Percentiles rank a stretch among this genome's conserved stretches.
Conservation (phyloP, 2,113 vertebrate genomes). For the Periophthalmodon schlosseri region DNA sequence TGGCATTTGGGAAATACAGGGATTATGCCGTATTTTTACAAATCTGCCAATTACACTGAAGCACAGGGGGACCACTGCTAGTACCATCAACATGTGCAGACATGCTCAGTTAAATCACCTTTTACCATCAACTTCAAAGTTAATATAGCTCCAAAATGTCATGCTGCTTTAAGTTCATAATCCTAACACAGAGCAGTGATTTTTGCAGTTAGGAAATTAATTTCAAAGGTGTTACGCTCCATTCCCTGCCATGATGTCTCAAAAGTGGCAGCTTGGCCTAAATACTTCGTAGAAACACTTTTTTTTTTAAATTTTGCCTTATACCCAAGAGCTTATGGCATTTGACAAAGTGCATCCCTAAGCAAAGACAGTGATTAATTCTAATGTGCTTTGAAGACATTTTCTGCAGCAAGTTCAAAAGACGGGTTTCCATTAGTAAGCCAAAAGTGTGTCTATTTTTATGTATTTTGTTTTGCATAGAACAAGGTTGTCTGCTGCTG, state of each 20-base stretch:
- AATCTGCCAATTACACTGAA: not conserved
- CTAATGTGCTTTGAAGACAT: constrained; percentile 29
- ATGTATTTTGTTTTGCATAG: not conserved
- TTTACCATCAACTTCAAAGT: constrained; percentile 16
- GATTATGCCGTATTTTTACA: not conserved
- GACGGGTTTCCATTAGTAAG: constrained; percentile 28
- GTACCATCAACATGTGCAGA: not conserved
- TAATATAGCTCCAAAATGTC: constrained; percentile 12
- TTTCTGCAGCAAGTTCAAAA: constrained; percentile 38
- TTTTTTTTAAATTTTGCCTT: constrained; percentile 36
- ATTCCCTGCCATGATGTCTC: constrained; percentile 18
- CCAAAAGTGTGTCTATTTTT: constrained; percentile 8
- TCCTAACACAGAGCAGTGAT: constrained; percentile 29
- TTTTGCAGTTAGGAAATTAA: constrained; percentile 52
- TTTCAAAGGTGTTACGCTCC: constrained; percentile 27
- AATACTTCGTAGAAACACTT: constrained; percentile 28
- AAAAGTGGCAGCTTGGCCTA: constrained; percentile 37
- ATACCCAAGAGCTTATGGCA: constrained; percentile 32
- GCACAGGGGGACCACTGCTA: not conserved
- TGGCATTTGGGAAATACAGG: not conserved
- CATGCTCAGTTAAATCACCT: constrained; percentile 9
- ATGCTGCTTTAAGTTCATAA: constrained; percentile 35
- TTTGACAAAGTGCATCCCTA: constrained; percentile 50
- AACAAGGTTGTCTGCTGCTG: not conserved
- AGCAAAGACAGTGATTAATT: constrained; percentile 53